Evolutionary conservation across 1,140 invertebrate species (phyloP), one percentile per base, ranked within the genome.

Genomic region (Cotesia typhae): DNA sequence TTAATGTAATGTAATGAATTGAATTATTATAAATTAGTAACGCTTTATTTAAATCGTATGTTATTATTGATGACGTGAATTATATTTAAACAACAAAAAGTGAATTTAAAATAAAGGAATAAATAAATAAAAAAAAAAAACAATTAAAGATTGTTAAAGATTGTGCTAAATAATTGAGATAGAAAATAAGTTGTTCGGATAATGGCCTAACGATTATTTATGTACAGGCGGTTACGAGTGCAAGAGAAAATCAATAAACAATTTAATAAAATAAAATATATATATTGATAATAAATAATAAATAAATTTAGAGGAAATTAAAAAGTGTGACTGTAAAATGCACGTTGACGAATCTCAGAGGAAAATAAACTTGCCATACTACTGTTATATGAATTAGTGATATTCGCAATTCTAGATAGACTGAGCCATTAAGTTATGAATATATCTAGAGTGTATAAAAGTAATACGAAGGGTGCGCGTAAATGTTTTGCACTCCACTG

Each of bases 391-490:
- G 70, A 76, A 53, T 72, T 76, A 76, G 75, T 73, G 75, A 74
- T 76, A 76, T 74, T 71, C 68, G 75, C 75, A 70, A 76, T 76
- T 71, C 53, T 76, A 76, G 75, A 74, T 76, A 76, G 75, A 76
- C 75, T 76, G 75, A 76, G 75, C 73, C 75, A 75, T 71, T 76
- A 75, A 73, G 67, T 71, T 75, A 76, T 72, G 74, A 76, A 14
- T 14, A 55, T 76, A 76, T 47, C 64, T 76, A 76, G 71, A 70
- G 53, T 70, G 68, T 71, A 71, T 47, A 10, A 47, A 71, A 71
- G 36, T 4, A 14, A 66, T 67, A 72, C 52, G 64, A 72, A 57
- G 51, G 53, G 52, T 55, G 36, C 14, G 12, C 59, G 36, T 64
- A 57, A 64, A 64, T 36, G 9, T 66, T 66, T 20, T 37, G 53